Evolutionary conservation across 2,797 vertebrate genomes (phyloP).

Genomic region (Varecia variegata): DNA sequence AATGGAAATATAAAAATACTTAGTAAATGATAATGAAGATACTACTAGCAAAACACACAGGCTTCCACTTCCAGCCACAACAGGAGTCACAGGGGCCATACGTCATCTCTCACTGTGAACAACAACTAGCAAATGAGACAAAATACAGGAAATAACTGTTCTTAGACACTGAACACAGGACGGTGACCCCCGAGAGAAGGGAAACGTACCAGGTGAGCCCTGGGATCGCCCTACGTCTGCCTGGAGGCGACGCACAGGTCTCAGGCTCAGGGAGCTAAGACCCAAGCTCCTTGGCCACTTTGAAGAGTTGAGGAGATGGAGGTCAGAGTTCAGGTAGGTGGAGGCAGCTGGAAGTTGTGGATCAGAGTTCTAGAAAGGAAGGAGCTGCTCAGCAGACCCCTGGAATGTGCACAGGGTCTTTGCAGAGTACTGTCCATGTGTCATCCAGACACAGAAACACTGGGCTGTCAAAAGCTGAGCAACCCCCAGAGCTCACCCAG

Average conservation of each 20-base stretch:
- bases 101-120: background rate
- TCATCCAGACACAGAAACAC: background rate
- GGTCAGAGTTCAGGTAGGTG: background rate
- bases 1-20: background rate
- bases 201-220: background rate
- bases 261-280: no score
- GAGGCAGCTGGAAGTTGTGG: background rate
- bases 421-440: rapidly evolving
- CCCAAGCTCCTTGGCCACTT: background rate
- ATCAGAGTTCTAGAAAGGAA: background rate
- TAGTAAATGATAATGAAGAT: background rate
- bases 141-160: background rate
- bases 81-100: no score
- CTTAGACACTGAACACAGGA: background rate
- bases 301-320: background rate
- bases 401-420: background rate
- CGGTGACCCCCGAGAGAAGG: background rate
- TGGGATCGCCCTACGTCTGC: background rate
- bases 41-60: background rate
- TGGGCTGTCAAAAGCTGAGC: background rate
- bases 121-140: no score
- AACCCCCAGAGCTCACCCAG: background rate
- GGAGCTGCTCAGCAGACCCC: background rate
- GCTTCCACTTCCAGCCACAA: background rate
- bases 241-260: no score